Percentiles rank a stretch among this genome's conserved stretches.
phyloP scores from a whole-genome alignment of 1,140 invertebrate species.

The Panulirus ornatus region DNA sequence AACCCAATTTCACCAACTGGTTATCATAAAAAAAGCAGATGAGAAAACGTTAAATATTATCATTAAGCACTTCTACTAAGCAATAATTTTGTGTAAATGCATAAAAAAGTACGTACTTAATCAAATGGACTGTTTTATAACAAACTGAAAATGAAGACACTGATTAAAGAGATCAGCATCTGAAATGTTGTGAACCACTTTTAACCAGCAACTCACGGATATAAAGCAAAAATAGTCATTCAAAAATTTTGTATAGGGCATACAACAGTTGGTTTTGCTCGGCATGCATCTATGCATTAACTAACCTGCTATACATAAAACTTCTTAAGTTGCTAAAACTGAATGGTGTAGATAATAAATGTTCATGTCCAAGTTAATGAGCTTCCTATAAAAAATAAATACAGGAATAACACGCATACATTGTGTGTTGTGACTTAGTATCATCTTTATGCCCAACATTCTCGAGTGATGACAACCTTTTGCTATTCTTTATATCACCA shows the following conservation, averaged over 20 bases:
- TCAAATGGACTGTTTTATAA: background rate
- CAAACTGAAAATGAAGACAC: background rate
- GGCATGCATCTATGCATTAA: background rate
- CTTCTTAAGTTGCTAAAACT: conserved; percentile 8
- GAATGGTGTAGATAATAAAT: conserved; percentile 11
- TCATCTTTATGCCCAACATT: background rate
- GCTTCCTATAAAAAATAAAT: background rate
- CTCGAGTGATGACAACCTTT: background rate
- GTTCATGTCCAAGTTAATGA: background rate
- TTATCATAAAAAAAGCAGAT: background rate
- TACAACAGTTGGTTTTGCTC: background rate
- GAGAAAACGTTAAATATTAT: background rate
- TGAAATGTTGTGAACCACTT: background rate
- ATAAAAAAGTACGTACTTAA: conserved; percentile 9
- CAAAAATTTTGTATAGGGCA: conserved; percentile 8
- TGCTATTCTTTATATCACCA: background rate
- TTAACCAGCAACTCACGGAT: background rate
- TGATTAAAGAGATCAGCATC: background rate
- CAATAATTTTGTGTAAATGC: conserved; percentile 26
- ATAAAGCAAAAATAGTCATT: background rate
- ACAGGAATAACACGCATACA: background rate
- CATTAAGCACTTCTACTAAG: conserved; percentile 27
- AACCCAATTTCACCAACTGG: background rate
- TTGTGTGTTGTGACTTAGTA: background rate
- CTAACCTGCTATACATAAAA: conserved; percentile 3